Conservation (phyloP, 2,797 vertebrate species). For the Cercopithecus diana region DNA sequence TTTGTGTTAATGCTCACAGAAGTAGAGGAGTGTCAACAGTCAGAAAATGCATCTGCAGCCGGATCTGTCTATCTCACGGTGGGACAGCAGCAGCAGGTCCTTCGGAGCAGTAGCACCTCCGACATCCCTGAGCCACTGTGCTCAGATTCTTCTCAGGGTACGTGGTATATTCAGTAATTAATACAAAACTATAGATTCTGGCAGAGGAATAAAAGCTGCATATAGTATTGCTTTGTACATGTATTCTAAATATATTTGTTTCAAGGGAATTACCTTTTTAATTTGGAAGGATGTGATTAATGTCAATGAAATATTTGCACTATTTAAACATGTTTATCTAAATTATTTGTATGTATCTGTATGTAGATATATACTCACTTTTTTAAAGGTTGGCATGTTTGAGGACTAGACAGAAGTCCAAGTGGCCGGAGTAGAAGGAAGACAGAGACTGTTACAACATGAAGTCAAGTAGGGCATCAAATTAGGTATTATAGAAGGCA, state of each 20-base stretch:
- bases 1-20: conserved; percentile 85
- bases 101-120: conserved; percentile 95
- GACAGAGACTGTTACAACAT: neutral
- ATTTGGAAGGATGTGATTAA: conserved; percentile 36
- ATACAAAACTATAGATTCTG: neutral
- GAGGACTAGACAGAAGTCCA: neutral
- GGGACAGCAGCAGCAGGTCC: conserved; percentile 89
- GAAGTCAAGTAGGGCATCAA: neutral
- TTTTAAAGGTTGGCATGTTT: neutral
- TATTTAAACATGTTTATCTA: neutral
- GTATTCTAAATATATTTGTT: conserved; percentile 5
- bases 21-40: conserved; percentile 93
- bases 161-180: neutral
- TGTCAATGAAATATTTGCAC: conserved; percentile 13
- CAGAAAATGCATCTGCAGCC: conserved; percentile 86
- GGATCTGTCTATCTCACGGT: conserved; percentile 80
- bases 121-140: conserved; percentile 92
- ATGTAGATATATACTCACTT: neutral
- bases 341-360: neutral
- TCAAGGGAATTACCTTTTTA: neutral
- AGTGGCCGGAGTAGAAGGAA: neutral
- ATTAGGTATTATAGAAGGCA: neutral
- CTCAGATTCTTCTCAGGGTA: conserved; percentile 91
- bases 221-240: neutral
- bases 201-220: neutral